Conservation (phyloP, 2,113 vertebrate species). For the Caranx ignobilis region DNA sequence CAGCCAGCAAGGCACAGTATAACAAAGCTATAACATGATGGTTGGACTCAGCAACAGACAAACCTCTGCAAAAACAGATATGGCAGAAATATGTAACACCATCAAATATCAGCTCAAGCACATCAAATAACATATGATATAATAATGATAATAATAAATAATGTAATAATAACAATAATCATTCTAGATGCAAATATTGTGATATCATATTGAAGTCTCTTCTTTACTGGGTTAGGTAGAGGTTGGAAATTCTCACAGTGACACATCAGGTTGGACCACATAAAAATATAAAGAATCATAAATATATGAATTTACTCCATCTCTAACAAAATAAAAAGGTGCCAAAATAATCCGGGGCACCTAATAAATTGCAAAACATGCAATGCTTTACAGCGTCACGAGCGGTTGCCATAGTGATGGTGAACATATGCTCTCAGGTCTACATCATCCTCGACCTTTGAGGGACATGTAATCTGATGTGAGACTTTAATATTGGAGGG, state of each 20-base stretch:
- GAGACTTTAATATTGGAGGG: background rate
- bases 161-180: too few species aligned
- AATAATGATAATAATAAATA: too few species aligned
- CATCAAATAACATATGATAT: too few species aligned
- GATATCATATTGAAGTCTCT: background rate
- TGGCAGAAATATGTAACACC: too few species aligned
- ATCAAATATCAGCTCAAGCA: too few species aligned
- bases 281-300: too few species aligned
- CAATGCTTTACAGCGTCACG: background rate
- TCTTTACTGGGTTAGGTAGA: background rate
- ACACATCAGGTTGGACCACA: too few species aligned
- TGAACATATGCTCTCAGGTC: background rate
- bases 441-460: constrained; percentile 1
- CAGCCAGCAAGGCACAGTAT: too few species aligned
- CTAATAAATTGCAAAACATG: background rate
- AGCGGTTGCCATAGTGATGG: constrained; percentile 6
- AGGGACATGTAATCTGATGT: constrained; percentile 4
- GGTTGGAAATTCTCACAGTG: background rate
- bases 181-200: too few species aligned
- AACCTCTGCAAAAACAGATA: too few species aligned
- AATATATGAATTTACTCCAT: background rate
- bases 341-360: background rate
- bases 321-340: background rate
- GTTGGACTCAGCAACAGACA: too few species aligned
- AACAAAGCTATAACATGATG: too few species aligned